Evolutionary conservation across 2,113 vertebrate genomes (phyloP).

Genomic region (Podarcis raffonei): DNA sequence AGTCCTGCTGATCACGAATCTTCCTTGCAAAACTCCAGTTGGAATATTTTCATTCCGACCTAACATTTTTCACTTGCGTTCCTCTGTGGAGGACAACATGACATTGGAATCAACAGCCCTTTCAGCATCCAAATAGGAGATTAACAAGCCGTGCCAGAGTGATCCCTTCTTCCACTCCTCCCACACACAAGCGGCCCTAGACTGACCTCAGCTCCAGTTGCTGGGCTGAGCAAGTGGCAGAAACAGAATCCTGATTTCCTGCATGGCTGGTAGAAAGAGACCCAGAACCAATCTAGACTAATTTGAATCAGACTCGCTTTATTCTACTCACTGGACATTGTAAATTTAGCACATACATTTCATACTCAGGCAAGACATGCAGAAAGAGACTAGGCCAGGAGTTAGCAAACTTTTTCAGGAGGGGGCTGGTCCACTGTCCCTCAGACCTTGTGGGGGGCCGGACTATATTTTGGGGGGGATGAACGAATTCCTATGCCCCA

Average conservation of each 20-base stretch:
- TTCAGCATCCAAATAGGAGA: not conserved
- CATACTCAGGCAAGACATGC: not conserved
- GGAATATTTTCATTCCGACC: not conserved
- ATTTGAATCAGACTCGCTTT: not conserved
- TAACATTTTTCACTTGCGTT: not conserved
- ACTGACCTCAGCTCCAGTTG: not conserved
- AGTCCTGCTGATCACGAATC: not conserved
- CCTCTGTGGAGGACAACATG: not conserved
- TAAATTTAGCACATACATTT: not conserved
- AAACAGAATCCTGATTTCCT: not conserved
- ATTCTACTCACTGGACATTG: not conserved
- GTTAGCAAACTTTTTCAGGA: too few relatives aligned
- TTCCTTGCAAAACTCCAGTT: not conserved
- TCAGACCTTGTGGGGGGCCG: too few relatives aligned
- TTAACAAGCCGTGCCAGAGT: not conserved
- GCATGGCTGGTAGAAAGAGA: not conserved
- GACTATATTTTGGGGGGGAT: too few relatives aligned
- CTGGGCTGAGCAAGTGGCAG: not conserved
- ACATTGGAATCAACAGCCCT: not conserved
- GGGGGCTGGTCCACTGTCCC: too few relatives aligned
- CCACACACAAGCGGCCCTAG: not conserved
- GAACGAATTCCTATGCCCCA: too few relatives aligned
- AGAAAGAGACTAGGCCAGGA: not conserved
- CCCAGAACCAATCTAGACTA: not conserved
- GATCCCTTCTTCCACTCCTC: not conserved